These are phyloP conservation scores for Scaptomyza hsui DNA, from an alignment of 1,140 invertebrate genomes.

Conservation along the genomic window DNA sequence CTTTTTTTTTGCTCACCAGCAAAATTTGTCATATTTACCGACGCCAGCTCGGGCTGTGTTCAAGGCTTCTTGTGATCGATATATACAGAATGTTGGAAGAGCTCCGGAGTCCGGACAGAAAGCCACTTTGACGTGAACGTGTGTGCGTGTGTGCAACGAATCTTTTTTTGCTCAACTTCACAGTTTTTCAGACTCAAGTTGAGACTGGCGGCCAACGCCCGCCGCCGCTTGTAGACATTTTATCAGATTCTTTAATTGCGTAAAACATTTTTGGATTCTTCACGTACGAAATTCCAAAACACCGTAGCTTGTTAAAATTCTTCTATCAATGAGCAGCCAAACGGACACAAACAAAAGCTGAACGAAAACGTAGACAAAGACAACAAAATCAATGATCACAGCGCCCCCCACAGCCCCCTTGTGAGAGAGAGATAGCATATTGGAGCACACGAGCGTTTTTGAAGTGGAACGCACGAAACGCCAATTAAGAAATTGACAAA, in stretches of 20 bases:
- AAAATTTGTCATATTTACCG: conserved; percentile 80
- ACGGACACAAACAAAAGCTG: background rate
- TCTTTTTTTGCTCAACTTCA: conserved; percentile 41
- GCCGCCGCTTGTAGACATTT: conserved; percentile 73
- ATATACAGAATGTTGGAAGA: conserved; percentile 49
- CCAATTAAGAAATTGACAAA: conserved; percentile 83
- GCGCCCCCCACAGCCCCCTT: background rate
- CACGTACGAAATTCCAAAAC: conserved; percentile 82
- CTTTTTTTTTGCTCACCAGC: conserved; percentile 41
- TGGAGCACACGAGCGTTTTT: conserved; percentile 40
- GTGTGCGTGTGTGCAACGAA: conserved; percentile 15
- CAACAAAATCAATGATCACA: conserved; percentile 48
- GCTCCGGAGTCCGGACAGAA: conserved; percentile 13
- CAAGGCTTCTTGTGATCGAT: conserved; percentile 71
- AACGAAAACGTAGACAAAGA: conserved; percentile 24
- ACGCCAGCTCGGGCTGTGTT: conserved; percentile 21
- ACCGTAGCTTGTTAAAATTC: conserved; percentile 82
- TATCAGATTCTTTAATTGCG: conserved; percentile 83
- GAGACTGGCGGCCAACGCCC: conserved; percentile 35
- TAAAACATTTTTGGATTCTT: conserved; percentile 83
- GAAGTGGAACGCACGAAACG: conserved; percentile 79
- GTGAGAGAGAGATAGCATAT: conserved; percentile 24
- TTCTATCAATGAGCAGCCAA: conserved; percentile 70
- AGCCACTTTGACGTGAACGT: conserved; percentile 17
- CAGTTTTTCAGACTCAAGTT: conserved; percentile 8